These are phyloP conservation scores for Silurus asotus DNA, from an alignment of 2,113 vertebrate genomes.

Conservation along the genomic window DNA sequence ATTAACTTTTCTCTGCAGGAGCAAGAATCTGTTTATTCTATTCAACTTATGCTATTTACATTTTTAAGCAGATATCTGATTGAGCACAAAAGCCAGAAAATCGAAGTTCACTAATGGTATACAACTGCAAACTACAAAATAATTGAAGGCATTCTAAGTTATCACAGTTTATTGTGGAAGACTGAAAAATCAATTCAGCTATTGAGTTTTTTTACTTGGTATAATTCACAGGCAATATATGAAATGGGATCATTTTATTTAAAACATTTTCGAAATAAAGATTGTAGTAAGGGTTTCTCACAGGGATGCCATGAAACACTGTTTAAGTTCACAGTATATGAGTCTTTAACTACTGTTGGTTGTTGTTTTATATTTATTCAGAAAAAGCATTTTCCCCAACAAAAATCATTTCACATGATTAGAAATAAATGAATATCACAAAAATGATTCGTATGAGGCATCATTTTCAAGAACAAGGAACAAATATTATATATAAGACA, in stretches of 20 bases:
- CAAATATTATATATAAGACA: neutral
- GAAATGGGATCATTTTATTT: neutral
- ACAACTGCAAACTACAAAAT: neutral
- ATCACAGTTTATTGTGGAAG: neutral
- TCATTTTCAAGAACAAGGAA: neutral
- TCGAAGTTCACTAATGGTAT: neutral
- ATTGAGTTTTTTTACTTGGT: neutral
- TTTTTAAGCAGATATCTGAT: slow-evolving; percentile 22
- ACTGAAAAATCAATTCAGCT: neutral
- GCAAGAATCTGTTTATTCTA: slow-evolving; percentile 2
- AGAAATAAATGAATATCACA: neutral
- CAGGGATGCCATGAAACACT: neutral
- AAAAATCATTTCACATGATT: neutral
- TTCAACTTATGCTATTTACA: neutral
- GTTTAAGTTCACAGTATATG: too few relatives aligned
- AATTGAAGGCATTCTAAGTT: neutral
- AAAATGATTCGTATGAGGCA: neutral
- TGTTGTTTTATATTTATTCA: neutral
- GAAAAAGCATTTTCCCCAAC: neutral
- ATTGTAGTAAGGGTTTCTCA: neutral
- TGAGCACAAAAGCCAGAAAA: neutral
- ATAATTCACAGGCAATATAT: slow-evolving; percentile 12
- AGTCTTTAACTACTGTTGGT: neutral
- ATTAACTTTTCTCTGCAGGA: neutral
- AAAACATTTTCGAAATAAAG: neutral